Conservation (phyloP, 2,888 invertebrate species). For the Lasioglossum zephyrum region DNA sequence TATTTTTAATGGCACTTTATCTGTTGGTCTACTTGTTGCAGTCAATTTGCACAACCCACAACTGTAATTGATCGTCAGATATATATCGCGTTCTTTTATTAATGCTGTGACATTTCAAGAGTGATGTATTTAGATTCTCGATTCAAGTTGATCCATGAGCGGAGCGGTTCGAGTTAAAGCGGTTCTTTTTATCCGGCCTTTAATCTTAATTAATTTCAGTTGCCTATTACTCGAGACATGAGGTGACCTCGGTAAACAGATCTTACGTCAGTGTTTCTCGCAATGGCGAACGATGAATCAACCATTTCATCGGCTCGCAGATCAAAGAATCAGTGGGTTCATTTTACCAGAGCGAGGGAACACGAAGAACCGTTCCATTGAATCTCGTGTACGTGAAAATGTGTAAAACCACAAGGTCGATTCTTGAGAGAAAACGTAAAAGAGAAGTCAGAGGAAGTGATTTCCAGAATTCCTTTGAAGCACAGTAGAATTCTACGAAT, state of each 20-base stretch:
- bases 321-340: constrained; percentile 29
- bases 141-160: neutral
- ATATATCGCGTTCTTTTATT: neutral
- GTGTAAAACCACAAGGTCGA: neutral
- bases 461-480: too few species aligned
- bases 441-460: neutral
- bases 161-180: constrained; percentile 29
- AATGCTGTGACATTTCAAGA: neutral
- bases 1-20: too few species aligned
- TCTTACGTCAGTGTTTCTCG: constrained; percentile 44
- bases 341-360: constrained; percentile 12
- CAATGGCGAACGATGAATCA: constrained; percentile 52
- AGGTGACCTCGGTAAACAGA: constrained; percentile 38
- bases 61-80: neutral
- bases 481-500: too few species aligned
- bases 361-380: constrained; percentile 14
- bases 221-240: constrained; percentile 54
- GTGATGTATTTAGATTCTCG: neutral
- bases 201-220: constrained; percentile 70
- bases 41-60: too few species aligned
- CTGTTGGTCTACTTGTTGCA: too few species aligned
- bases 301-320: constrained; percentile 28
- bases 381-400: neutral
- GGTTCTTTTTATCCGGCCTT: constrained; percentile 55
- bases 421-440: neutral